Evolutionary conservation across 1,140 invertebrate genomes (phyloP).

Genomic region (Psilanteris sp.): DNA sequence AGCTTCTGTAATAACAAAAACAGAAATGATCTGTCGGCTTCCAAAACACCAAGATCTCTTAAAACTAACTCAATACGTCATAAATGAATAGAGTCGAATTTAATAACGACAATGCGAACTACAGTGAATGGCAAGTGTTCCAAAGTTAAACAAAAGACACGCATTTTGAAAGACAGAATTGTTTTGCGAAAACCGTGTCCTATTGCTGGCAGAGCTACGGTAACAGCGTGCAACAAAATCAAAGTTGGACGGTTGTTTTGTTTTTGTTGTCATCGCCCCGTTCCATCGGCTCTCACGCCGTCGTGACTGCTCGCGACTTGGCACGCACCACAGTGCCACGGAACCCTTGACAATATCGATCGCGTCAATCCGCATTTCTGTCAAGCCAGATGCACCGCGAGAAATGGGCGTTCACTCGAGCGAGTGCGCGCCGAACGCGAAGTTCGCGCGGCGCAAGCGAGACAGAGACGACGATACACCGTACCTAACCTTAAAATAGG

Average conservation of each 20-base stretch:
- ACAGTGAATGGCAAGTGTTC: too few relatives aligned
- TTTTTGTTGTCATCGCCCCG: slow-evolving; percentile 36
- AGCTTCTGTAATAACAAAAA: too few relatives aligned
- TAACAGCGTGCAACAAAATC: slow-evolving; percentile 17
- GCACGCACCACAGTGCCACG: slow-evolving; percentile 50
- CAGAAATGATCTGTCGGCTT: too few relatives aligned
- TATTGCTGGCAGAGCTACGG: too few relatives aligned
- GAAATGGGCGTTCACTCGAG: slow-evolving; percentile 77
- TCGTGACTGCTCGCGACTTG: slow-evolving; percentile 29
- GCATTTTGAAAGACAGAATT: too few relatives aligned
- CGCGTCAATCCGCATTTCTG: slow-evolving; percentile 75
- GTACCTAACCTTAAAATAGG: slow-evolving; percentile 62
- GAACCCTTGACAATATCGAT: slow-evolving; percentile 75
- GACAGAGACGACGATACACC: slow-evolving; percentile 15
- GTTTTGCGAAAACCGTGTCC: too few relatives aligned
- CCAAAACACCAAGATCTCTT: too few relatives aligned
- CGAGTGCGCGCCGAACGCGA: slow-evolving; percentile 67
- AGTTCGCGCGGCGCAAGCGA: slow-evolving; percentile 42
- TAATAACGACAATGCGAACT: too few relatives aligned
- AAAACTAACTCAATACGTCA: too few relatives aligned
- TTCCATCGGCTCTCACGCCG: neutral
- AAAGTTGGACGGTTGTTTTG: slow-evolving; percentile 7
- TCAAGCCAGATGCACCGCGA: slow-evolving; percentile 67
- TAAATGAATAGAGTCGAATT: too few relatives aligned
- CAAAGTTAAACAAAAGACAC: too few relatives aligned